Conservation (phyloP, 1,140 invertebrate genomes). For the Magallana angulata region DNA sequence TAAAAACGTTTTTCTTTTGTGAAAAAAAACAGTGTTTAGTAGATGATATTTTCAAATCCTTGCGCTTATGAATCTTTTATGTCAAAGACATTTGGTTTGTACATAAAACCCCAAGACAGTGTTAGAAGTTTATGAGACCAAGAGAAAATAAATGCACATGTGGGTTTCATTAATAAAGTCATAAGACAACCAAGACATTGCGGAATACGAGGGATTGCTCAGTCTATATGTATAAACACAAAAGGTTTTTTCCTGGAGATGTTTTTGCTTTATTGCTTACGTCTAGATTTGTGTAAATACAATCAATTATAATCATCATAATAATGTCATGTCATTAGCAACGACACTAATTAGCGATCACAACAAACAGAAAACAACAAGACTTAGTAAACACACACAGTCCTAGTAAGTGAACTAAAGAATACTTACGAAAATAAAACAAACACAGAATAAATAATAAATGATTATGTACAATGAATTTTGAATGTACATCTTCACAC, state of each 20-base stretch:
- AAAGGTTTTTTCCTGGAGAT: not conserved
- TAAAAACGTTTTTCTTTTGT: too few relatives aligned
- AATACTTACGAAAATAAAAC: not conserved
- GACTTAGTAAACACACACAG: not conserved
- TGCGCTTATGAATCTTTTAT: too few relatives aligned
- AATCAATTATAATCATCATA: not conserved
- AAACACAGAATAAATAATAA: not conserved
- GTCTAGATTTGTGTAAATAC: constrained; percentile 23
- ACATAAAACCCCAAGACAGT: too few relatives aligned
- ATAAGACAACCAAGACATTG: not conserved
- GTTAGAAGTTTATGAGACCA: too few relatives aligned
- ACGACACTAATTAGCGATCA: too few relatives aligned
- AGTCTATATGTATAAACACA: not conserved
- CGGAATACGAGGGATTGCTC: not conserved
- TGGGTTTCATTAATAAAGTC: not conserved
- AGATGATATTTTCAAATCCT: too few relatives aligned
- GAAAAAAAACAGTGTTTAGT: too few relatives aligned
- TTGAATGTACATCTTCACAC: not conserved
- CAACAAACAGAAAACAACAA: not conserved
- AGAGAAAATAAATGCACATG: not conserved
- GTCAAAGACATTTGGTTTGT: too few relatives aligned
- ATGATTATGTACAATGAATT: constrained; percentile 30
- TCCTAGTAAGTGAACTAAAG: not conserved
- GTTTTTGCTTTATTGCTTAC: not conserved
- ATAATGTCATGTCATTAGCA: not conserved